These are phyloP conservation scores for Melolontha melolontha DNA, from an alignment of 2,888 invertebrate species.

Conservation along the genomic window DNA sequence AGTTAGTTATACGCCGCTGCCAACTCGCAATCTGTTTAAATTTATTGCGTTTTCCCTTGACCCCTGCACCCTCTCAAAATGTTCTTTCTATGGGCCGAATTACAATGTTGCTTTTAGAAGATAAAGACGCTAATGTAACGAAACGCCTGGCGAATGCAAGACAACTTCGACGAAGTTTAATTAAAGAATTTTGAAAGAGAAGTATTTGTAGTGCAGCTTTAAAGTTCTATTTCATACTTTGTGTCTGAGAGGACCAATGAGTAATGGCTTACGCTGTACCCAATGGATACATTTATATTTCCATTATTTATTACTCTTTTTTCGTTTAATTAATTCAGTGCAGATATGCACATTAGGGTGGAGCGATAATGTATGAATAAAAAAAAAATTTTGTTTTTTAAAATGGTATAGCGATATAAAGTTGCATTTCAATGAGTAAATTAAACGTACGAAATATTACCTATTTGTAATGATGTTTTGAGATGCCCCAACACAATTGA, in stretches of 20 bases:
- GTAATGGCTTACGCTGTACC: too few relatives aligned
- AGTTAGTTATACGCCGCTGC: slow-evolving; percentile 50
- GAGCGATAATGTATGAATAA: too few relatives aligned
- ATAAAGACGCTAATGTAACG: slow-evolving; percentile 8
- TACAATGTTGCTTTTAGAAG: slow-evolving; percentile 13
- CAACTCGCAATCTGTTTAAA: slow-evolving; percentile 45
- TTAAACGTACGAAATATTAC: too few relatives aligned
- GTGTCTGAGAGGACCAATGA: not conserved
- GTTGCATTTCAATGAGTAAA: too few relatives aligned
- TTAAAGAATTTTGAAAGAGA: slow-evolving; percentile 5
- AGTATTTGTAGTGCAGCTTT: slow-evolving; percentile 5
- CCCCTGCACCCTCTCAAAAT: slow-evolving; percentile 8
- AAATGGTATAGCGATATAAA: too few relatives aligned
- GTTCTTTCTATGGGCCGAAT: slow-evolving; percentile 10
- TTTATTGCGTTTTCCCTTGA: slow-evolving; percentile 45
- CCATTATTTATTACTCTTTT: too few relatives aligned
- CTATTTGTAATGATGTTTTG: too few relatives aligned
- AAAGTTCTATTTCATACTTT: slow-evolving; percentile 4
- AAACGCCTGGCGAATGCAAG: slow-evolving; percentile 4
- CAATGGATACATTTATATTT: too few relatives aligned
- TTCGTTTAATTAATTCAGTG: too few relatives aligned
- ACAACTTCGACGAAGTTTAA: slow-evolving; percentile 8
- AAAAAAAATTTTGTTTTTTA: too few relatives aligned
- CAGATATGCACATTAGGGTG: too few relatives aligned
- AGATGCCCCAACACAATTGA: too few relatives aligned